Base-by-base conservation (phyloP, 2,113 vertebrate species). In the Salvelinus fontinalis region DNA sequence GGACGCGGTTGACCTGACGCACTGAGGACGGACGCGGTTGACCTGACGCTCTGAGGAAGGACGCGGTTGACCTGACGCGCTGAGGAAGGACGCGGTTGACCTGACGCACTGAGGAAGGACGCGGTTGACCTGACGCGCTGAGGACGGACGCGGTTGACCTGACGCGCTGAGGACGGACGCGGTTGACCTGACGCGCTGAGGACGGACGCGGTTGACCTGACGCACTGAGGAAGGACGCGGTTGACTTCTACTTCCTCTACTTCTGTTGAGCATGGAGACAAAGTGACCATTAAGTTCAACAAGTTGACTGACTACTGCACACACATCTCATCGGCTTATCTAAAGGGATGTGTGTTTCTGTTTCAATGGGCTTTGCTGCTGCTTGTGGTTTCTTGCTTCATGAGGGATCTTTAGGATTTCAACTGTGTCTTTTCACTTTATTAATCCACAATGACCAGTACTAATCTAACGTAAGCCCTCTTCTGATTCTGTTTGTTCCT, bases 391-490 rank as follows among this genome's bases (percentile, higher is more conserved):
- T 39, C 73, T 57, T 13, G 12, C 51, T 57, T 57, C 18, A 4
- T 83, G 66, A 75, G 74, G 80, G 75, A 82, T 74, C 80, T 68
- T 76, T 79, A 73, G n/a, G 24, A 14, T 18, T 68, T 87, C 73
- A 83, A 22, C 64, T 67, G 71, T 79, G 31, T 78, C 79, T 73
- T 79, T 77, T 74, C 80, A 78, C 73, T 83, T 85, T 74, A 79
- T 72, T 80, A 80, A 82, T 80, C 81, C 73, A 78, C 77, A 77
- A 83, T 88, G 70, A 66, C 76, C 68, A 83, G 78, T 79, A 84
- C 89, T 87, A 87, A 89, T 81, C 88, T 90, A 90, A 90, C 86
- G n/a, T 82, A 80, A 87, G 85, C 88, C 87, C 26, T 86, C 80
- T 84, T 69, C 76, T 82, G 79, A 82, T 72, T 39, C 39, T 39